A percentile compares a stretch with the other conserved stretches of the same genome.
Conservation (phyloP, 2,113 vertebrate genomes). For the Sus scrofa region DNA sequence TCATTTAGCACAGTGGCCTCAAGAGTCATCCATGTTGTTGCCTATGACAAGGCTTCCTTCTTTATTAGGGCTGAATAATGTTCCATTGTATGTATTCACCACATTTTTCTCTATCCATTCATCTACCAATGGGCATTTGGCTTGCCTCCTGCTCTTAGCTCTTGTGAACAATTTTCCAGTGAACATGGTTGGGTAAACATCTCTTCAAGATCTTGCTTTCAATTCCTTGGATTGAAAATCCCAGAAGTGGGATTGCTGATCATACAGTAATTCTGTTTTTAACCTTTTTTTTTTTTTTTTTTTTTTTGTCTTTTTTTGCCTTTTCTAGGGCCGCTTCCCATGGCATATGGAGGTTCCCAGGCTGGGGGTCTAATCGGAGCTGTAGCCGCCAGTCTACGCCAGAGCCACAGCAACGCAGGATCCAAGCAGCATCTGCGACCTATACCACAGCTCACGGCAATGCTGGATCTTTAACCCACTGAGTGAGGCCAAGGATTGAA, state of each 20-base stretch:
- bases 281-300: slow-evolving; percentile 1
- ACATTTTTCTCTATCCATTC: background rate
- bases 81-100: background rate
- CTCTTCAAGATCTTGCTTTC: background rate
- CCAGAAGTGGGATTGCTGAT: background rate
- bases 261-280: background rate
- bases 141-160: background rate
- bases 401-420: too few species aligned
- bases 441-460: too few species aligned
- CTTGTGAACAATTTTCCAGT: background rate
- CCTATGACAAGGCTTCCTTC: background rate
- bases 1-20: background rate
- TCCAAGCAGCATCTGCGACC: too few species aligned
- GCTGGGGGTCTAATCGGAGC: too few species aligned
- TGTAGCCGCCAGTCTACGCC: too few species aligned
- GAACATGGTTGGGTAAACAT: background rate
- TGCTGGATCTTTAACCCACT: too few species aligned
- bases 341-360: too few species aligned
- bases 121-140: background rate
- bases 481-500: too few species aligned
- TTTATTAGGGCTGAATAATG: background rate
- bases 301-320: too few species aligned
- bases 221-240: background rate
- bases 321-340: too few species aligned
- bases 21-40: background rate